Evolutionary conservation across 2,888 invertebrate genomes (phyloP).

Genomic region (Habrosyne pyritoides): DNA sequence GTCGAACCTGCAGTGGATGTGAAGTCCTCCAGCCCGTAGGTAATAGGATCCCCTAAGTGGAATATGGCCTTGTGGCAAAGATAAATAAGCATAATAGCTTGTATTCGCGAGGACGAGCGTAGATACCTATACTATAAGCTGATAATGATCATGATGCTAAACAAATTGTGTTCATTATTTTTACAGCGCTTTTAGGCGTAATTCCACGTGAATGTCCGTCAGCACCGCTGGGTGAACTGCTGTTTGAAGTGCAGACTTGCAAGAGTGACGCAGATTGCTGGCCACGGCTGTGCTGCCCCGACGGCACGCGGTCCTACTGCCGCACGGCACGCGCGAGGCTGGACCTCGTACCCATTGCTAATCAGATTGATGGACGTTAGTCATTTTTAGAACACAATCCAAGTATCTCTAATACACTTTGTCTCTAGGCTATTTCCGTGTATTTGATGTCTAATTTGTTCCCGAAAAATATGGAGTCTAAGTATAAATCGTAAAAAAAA

Average conservation of each 20-base stretch:
- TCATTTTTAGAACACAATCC: too few species aligned
- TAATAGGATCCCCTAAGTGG: too few species aligned
- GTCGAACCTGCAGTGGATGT: too few species aligned
- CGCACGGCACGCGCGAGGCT: constrained; percentile 87
- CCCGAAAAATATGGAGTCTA: too few species aligned
- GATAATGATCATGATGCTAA: neutral
- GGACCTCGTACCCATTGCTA: constrained; percentile 85
- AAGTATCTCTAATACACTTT: too few species aligned
- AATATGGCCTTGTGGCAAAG: too few species aligned
- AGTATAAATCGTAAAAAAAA: too few species aligned
- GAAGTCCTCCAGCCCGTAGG: too few species aligned
- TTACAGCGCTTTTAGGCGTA: constrained; percentile 86
- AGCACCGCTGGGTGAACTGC: constrained; percentile 87
- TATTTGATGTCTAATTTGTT: too few species aligned
- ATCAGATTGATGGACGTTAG: constrained; percentile 86
- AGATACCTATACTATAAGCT: constrained; percentile 10
- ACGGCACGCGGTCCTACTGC: constrained; percentile 87
- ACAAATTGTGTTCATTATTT: neutral
- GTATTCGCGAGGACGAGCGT: constrained; percentile 4
- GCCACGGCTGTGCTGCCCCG: constrained; percentile 90
- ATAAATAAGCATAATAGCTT: too few species aligned
- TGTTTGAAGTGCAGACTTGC: constrained; percentile 88
- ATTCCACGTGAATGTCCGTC: constrained; percentile 88
- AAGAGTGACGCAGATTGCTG: constrained; percentile 87
- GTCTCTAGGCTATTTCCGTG: too few species aligned